Conservation (phyloP, 2,888 invertebrate genomes). For the Dexiosoma caninum region DNA sequence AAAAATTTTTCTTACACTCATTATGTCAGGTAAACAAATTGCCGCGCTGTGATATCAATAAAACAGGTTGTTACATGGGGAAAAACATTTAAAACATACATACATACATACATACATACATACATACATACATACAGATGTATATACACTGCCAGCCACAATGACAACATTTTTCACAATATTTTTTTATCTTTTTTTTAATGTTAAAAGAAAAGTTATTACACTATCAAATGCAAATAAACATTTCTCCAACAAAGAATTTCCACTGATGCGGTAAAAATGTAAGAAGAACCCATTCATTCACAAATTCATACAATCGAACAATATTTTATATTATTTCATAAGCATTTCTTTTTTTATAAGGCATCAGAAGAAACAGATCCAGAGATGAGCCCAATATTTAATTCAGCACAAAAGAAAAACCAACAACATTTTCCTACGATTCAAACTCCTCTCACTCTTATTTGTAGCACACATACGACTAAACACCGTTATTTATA, state of each 20-base stretch:
- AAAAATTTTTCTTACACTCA: too few relatives aligned
- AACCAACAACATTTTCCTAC: not conserved
- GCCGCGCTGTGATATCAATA: slow-evolving; percentile 15
- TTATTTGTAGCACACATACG: not conserved
- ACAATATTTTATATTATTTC: not conserved
- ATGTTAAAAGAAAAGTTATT: slow-evolving; percentile 6
- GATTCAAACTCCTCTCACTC: not conserved
- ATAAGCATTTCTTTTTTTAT: not conserved
- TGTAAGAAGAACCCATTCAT: not conserved
- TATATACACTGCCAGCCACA: not conserved
- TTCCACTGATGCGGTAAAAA: slow-evolving; percentile 24
- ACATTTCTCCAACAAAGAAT: slow-evolving; percentile 14
- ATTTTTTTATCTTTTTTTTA: not conserved
- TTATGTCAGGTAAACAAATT: not conserved
- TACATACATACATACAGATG: too few relatives aligned
- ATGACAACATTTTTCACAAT: not conserved
- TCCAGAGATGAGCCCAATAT: not conserved
- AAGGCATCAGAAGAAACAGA: not conserved
- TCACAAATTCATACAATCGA: not conserved
- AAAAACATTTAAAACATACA: too few relatives aligned
- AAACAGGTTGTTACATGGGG: not conserved
- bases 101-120: too few relatives aligned
- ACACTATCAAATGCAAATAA: slow-evolving; percentile 24
- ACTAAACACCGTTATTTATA: not conserved
- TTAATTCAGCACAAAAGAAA: not conserved